phyloP scores from a whole-genome alignment of 2,888 invertebrate genomes.

The Rhaphigaster nebulosa region DNA sequence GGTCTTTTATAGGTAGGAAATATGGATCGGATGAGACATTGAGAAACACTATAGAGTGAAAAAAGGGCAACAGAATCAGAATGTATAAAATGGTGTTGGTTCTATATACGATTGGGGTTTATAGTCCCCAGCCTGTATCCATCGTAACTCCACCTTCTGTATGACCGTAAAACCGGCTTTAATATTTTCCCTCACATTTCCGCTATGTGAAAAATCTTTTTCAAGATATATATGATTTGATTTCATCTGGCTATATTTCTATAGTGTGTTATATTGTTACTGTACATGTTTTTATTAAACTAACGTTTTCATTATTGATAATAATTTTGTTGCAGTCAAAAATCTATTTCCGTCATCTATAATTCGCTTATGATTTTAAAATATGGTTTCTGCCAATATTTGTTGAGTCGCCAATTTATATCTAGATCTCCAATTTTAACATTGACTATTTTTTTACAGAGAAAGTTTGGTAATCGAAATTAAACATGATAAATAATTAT shows the following conservation, averaged over 20 bases:
- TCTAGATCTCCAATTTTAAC: too few relatives aligned
- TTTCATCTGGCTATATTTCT: background rate
- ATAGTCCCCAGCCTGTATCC: conserved; percentile 14
- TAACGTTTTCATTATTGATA: background rate
- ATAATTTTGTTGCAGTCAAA: background rate
- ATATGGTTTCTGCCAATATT: too few relatives aligned
- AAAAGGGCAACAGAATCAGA: conserved; percentile 43
- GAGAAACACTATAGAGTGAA: conserved; percentile 3
- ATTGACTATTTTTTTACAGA: too few relatives aligned
- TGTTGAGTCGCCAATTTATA: too few relatives aligned
- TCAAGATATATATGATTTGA: conserved; percentile 30
- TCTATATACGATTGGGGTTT: conserved; percentile 45
- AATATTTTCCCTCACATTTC: conserved; percentile 44
- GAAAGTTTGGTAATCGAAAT: too few relatives aligned
- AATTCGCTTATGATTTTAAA: too few relatives aligned
- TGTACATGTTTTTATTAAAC: background rate
- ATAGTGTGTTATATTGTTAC: background rate
- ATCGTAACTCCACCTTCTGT: background rate
- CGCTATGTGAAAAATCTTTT: conserved; percentile 24
- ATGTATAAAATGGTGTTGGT: conserved; percentile 19
- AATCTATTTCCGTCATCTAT: too few relatives aligned
- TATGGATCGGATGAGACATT: conserved; percentile 11
- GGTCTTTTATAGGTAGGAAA: background rate
- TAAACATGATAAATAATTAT: too few relatives aligned
- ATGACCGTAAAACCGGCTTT: conserved; percentile 35